phyloP scores from a whole-genome alignment of 2,888 invertebrate species.

The Diaphora mendica region DNA sequence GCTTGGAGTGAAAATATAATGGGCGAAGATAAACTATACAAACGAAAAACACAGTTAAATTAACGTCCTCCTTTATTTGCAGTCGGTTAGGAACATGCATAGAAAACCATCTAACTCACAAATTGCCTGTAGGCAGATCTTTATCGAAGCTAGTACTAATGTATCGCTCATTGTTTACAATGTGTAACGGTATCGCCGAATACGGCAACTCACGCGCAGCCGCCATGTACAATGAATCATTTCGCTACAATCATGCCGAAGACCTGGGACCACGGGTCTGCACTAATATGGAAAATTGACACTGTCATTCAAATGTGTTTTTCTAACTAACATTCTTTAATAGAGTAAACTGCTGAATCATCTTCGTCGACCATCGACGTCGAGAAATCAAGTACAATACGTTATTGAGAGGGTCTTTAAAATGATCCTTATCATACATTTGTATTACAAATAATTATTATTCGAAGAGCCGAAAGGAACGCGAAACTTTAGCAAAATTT shows the following conservation, averaged over 20 bases:
- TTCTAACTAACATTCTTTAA: background rate
- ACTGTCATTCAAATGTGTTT: background rate
- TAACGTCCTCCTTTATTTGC: background rate
- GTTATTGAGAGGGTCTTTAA: background rate
- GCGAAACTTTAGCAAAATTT: background rate
- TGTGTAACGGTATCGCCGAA: conserved; percentile 48
- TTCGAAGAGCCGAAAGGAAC: background rate
- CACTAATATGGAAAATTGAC: conserved; percentile 7
- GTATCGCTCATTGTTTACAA: conserved; percentile 48
- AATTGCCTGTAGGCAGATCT: conserved; percentile 45
- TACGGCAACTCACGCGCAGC: conserved; percentile 35
- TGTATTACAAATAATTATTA: background rate
- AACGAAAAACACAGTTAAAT: too few relatives aligned
- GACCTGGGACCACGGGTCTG: conserved; percentile 2
- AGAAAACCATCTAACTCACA: conserved; percentile 34
- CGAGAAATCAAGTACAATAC: background rate
- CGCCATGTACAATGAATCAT: conserved; percentile 17
- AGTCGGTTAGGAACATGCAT: conserved; percentile 13
- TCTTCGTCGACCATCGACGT: background rate
- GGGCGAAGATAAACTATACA: background rate
- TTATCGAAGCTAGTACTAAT: conserved; percentile 41
- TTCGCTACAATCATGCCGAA: conserved; percentile 3
- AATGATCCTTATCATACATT: background rate
- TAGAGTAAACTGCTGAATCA: background rate
- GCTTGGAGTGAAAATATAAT: background rate